Conservation (phyloP, 2,888 invertebrate species). For the Sipha maydis region DNA sequence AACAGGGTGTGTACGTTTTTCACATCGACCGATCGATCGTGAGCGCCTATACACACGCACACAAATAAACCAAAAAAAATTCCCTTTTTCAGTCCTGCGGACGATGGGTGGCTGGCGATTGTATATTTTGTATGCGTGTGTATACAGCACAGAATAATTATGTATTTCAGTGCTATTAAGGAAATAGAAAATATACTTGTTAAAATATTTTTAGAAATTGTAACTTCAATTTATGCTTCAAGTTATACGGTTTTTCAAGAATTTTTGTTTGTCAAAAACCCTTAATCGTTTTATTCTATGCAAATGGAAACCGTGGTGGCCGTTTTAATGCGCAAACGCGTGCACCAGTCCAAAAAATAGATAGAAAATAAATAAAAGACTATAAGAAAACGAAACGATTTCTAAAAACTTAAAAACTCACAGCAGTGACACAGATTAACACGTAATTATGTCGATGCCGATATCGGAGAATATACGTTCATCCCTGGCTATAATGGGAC, state of each 20-base stretch:
- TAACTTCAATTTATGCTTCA: too few relatives aligned
- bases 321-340: neutral
- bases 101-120: neutral
- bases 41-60: neutral
- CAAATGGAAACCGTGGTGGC: neutral
- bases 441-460: neutral
- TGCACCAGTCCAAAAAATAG: too few relatives aligned
- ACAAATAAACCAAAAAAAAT: neutral
- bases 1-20: neutral
- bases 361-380: neutral
- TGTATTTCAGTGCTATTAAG: neutral
- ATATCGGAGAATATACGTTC: neutral
- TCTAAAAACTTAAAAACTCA: neutral
- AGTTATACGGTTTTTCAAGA: too few relatives aligned
- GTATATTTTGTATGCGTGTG: neutral
- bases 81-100: neutral
- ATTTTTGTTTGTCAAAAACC: too few relatives aligned
- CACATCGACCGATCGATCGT: slow-evolving; percentile 8
- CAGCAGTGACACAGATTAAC: neutral
- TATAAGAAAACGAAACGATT: neutral
- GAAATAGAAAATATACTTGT: too few relatives aligned
- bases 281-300: too few relatives aligned
- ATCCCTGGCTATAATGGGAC: neutral
- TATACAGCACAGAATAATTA: neutral
- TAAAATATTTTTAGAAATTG: too few relatives aligned